These are phyloP conservation scores for Cairina moschata DNA, from an alignment of 2,113 vertebrate genomes.

Conservation along the genomic window DNA sequence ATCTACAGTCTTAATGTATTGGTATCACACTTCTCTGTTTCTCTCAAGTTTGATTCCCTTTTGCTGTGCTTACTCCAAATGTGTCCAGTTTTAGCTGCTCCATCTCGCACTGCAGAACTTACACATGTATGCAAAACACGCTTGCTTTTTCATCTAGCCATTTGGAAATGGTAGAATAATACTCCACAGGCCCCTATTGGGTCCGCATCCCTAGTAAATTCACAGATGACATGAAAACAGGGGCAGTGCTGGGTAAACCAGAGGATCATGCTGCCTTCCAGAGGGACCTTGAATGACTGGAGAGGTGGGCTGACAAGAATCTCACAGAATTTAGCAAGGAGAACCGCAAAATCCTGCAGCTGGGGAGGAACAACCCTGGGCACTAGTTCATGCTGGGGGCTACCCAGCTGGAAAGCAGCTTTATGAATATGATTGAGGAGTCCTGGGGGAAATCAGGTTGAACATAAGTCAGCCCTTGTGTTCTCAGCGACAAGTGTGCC, in stretches of 20 bases:
- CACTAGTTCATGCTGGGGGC: background rate
- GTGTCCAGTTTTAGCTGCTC: background rate
- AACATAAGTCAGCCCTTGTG: background rate
- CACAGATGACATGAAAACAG: background rate
- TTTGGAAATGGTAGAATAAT: background rate
- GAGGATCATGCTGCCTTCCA: background rate
- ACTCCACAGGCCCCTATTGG: background rate
- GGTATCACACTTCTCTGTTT: background rate
- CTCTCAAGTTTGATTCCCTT: background rate
- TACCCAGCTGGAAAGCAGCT: background rate
- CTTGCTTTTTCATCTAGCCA: background rate
- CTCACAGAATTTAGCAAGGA: background rate
- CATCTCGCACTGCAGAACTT: background rate
- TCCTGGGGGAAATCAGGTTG: background rate
- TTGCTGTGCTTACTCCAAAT: background rate
- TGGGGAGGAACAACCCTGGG: background rate
- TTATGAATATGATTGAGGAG: background rate
- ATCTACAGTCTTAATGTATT: background rate
- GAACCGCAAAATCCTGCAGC: background rate
- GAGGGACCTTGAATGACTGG: background rate
- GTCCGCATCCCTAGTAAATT: background rate
- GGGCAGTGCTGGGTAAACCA: background rate
- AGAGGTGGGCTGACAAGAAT: background rate
- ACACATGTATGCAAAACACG: background rate
- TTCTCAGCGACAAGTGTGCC: too few relatives aligned